Evolutionary conservation across 2,888 invertebrate genomes (phyloP).

Genomic region (Drosophila subsilvestris): DNA sequence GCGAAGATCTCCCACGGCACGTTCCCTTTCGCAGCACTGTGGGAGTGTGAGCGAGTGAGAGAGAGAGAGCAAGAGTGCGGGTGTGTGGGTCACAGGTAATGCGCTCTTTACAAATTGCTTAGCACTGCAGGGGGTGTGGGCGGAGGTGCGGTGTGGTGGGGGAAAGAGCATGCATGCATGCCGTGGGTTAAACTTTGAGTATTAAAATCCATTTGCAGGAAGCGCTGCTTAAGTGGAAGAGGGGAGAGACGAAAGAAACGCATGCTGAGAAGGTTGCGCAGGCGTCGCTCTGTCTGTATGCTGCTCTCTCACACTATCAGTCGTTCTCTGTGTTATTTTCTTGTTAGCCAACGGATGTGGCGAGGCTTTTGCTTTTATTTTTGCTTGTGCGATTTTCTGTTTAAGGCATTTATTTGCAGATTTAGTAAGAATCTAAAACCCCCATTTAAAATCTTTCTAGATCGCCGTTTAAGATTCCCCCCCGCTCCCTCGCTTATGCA

Average conservation of each 20-base stretch:
- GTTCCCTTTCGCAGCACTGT: conserved; percentile 2
- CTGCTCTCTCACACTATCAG: background rate
- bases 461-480: background rate
- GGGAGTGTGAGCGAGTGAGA: background rate
- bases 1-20: conserved; percentile 31
- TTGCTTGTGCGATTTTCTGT: background rate
- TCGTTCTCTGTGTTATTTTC: background rate
- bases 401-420: background rate
- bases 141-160: conserved; percentile 1
- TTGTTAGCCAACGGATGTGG: background rate
- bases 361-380: background rate
- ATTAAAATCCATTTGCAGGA: conserved; percentile 52
- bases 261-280: conserved; percentile 47
- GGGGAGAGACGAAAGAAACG: background rate
- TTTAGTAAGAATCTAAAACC: background rate
- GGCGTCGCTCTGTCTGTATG: conserved; percentile 64
- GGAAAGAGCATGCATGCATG: conserved; percentile 61
- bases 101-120: conserved; percentile 66
- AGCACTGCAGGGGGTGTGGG: conserved; percentile 5
- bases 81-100: conserved; percentile 30
- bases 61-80: background rate
- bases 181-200: conserved; percentile 43
- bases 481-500: background rate
- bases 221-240: conserved; percentile 7
- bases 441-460: background rate